Base-by-base conservation (phyloP, 2,113 vertebrate species). In the Boulengeromyrus knoepffleri region DNA sequence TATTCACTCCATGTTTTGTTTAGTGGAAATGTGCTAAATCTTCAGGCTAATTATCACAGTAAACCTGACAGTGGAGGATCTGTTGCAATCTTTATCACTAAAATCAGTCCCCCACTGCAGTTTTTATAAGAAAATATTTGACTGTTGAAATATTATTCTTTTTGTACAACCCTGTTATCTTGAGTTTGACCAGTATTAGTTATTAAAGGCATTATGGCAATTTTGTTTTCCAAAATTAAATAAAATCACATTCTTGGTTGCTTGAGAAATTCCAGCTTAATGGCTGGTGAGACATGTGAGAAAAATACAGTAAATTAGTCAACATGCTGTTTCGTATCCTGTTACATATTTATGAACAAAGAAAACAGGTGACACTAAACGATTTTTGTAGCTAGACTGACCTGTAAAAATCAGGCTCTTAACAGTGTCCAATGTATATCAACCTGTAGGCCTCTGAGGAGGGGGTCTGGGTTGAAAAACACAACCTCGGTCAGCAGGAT, bases 381-480 rank as follows among this genome's bases (percentile, higher is more conserved):
- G 27, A 52, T 19, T 19, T 27, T 12, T 87, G 84, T 86, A 50
- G 84, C 47, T 47, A 46, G 84, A 53, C 1, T 53, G 85, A 87
- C 50, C 49, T 53, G 31, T 17, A 53, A 36, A 87, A 56, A 53
- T 56, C n/a, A 56, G 50, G 85, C 21, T 56, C 85, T 96, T 98
- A 98, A 99, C 96, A 96, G 93, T 97, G 96, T 97, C 97, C 97
- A 97, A 97, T 99, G 97, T 97, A 97, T 96, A 97, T 98, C 97
- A 97, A 97, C 97, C 98, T 97, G 91, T 99, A 99, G 98, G 98
- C 97, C 92, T 99, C 97, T 94, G 98, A 99, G 96, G 97, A 99
- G 93, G 98, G 98, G 98, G 98, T 99, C 96, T 97, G 99, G 96
- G 97, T 99, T 98, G 98, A 99, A 95, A 98, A 97, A 96, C 95